These are phyloP conservation scores for Lepidocyrtinus sp. DNA, from an alignment of 2,888 invertebrate species.

Conservation along the genomic window DNA sequence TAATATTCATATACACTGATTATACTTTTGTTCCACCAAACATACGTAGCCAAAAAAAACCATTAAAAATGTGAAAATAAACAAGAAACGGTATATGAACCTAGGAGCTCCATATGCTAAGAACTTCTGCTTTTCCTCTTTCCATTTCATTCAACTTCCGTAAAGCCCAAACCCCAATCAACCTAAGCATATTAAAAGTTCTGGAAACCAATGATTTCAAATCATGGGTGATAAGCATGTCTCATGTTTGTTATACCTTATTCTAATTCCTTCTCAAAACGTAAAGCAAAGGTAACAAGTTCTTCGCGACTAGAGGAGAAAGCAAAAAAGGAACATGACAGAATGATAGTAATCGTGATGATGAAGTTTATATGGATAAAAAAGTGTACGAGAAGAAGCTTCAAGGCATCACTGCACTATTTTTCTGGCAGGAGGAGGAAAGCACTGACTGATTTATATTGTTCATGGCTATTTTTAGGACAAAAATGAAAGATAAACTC, in stretches of 20 bases:
- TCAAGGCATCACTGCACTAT: slow-evolving; percentile 7
- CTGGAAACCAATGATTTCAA: background rate
- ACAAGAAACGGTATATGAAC: too few species aligned
- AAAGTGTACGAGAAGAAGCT: background rate
- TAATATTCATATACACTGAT: background rate
- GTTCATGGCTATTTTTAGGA: slow-evolving; percentile 7
- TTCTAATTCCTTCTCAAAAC: too few species aligned
- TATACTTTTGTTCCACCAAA: background rate
- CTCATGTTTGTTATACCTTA: too few species aligned
- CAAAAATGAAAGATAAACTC: slow-evolving; percentile 7
- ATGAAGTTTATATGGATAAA: background rate
- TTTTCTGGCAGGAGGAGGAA: slow-evolving; percentile 1
- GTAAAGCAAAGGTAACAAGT: background rate
- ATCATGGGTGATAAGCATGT: too few species aligned
- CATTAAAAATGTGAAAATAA: too few species aligned
- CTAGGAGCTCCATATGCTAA: too few species aligned
- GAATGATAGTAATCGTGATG: too few species aligned
- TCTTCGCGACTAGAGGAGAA: background rate
- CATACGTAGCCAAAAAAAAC: too few species aligned
- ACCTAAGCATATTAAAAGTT: background rate
- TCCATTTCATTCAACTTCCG: background rate
- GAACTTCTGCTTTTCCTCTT: too few species aligned
- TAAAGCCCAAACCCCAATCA: background rate
- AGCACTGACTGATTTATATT: slow-evolving; percentile 3
- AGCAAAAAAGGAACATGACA: background rate